Conservation (phyloP, 2,888 invertebrate species). For the Noctua fimbriata region DNA sequence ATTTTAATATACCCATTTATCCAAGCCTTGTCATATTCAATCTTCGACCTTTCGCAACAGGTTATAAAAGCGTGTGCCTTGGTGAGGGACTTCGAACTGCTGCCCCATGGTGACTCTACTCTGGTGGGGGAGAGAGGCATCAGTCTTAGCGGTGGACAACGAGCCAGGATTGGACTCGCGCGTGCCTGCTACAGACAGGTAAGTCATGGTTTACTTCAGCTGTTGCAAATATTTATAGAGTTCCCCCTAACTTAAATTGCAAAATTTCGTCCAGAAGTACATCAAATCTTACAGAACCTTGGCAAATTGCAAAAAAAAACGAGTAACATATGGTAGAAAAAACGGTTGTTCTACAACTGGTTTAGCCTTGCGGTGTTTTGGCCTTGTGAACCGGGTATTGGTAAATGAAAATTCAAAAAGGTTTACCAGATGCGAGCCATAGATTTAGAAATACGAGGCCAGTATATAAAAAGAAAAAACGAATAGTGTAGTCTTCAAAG, state of each 20-base stretch:
- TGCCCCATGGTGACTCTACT: constrained; percentile 93
- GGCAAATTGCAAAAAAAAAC: not conserved
- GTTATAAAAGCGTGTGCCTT: constrained; percentile 91
- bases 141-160: constrained; percentile 94
- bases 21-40: not conserved
- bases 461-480: not conserved
- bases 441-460: not conserved
- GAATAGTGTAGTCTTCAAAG: not conserved
- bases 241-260: not conserved
- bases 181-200: constrained; percentile 94
- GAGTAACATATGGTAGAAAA: not conserved
- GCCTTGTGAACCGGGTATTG: not conserved
- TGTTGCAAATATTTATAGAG: not conserved
- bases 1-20: not conserved
- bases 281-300: not conserved
- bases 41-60: not conserved
- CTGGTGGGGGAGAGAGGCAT: constrained; percentile 95
- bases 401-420: not conserved
- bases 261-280: not conserved
- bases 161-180: constrained; percentile 94
- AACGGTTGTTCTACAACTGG: not conserved
- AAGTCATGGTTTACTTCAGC: constrained; percentile 74
- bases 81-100: constrained; percentile 92
- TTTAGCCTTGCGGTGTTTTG: too few relatives aligned
- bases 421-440: not conserved